Conservation (phyloP, 2,888 invertebrate species). For the Campoletis raptor region DNA sequence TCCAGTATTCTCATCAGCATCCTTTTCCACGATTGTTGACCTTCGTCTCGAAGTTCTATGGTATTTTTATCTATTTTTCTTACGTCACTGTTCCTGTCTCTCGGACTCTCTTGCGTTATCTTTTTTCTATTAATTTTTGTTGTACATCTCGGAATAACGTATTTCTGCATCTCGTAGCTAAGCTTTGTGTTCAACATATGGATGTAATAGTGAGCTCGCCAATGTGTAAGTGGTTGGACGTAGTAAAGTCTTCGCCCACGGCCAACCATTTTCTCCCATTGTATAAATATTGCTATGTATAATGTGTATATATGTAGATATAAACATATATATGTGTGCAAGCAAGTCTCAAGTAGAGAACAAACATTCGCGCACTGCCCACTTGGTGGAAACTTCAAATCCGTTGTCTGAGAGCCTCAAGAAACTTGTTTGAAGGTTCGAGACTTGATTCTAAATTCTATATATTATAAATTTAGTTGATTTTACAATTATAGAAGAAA, state of each 20-base stretch:
- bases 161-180: slow-evolving; percentile 17
- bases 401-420: slow-evolving; percentile 62
- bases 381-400: slow-evolving; percentile 67
- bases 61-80: slow-evolving; percentile 1
- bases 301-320: not conserved
- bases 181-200: not conserved
- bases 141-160: slow-evolving; percentile 17
- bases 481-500: slow-evolving; percentile 29
- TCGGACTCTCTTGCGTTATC: not conserved
- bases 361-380: slow-evolving; percentile 66
- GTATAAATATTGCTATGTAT: not conserved
- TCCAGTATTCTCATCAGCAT: not conserved
- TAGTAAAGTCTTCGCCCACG: slow-evolving; percentile 53
- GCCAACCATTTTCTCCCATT: slow-evolving; percentile 31
- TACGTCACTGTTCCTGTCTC: not conserved
- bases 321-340: slow-evolving; percentile 6
- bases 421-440: slow-evolving; percentile 56
- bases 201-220: not conserved
- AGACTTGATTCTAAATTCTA: slow-evolving; percentile 25
- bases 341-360: slow-evolving; percentile 55
- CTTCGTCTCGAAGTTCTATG: not conserved
- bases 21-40: not conserved
- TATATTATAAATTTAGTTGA: not conserved
- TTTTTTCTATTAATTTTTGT: not conserved
- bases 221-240: slow-evolving; percentile 14